Conservation (phyloP, 1,140 invertebrate species). For the Drosophila busckii region DNA sequence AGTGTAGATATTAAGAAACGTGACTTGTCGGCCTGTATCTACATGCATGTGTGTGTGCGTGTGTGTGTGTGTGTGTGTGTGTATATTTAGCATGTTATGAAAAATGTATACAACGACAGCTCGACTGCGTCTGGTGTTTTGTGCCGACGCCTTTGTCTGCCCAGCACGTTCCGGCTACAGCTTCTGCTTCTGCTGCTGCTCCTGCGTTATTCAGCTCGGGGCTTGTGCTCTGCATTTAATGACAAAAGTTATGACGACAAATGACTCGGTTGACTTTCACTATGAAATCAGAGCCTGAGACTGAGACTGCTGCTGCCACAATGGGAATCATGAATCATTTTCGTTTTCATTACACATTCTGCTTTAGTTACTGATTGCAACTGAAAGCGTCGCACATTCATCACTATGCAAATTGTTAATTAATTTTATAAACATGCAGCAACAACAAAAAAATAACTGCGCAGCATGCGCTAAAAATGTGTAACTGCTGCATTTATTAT, state of each 20-base stretch:
- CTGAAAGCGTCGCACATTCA: slow-evolving; percentile 38
- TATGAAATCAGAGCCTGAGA: slow-evolving; percentile 65
- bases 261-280: slow-evolving; percentile 72
- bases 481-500: slow-evolving; percentile 14
- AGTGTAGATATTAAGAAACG: slow-evolving; percentile 69
- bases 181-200: not conserved
- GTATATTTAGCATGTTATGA: slow-evolving; percentile 69
- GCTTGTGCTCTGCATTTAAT: slow-evolving; percentile 57
- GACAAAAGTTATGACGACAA: slow-evolving; percentile 74
- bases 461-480: slow-evolving; percentile 32
- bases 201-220: too few species aligned
- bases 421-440: slow-evolving; percentile 34
- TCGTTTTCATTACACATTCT: slow-evolving; percentile 30
- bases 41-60: slow-evolving; percentile 14
- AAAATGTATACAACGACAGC: slow-evolving; percentile 57
- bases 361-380: slow-evolving; percentile 43
- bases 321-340: slow-evolving; percentile 69
- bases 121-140: slow-evolving; percentile 7
- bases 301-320: slow-evolving; percentile 16
- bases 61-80: slow-evolving; percentile 8
- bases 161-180: slow-evolving; percentile 38
- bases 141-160: slow-evolving; percentile 43
- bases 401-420: slow-evolving; percentile 68
- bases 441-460: slow-evolving; percentile 26
- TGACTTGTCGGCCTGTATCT: slow-evolving; percentile 45